These are phyloP conservation scores for Sarotherodon lohbergeri DNA, from an alignment of 2,113 vertebrate genomes.

Conservation along the genomic window DNA sequence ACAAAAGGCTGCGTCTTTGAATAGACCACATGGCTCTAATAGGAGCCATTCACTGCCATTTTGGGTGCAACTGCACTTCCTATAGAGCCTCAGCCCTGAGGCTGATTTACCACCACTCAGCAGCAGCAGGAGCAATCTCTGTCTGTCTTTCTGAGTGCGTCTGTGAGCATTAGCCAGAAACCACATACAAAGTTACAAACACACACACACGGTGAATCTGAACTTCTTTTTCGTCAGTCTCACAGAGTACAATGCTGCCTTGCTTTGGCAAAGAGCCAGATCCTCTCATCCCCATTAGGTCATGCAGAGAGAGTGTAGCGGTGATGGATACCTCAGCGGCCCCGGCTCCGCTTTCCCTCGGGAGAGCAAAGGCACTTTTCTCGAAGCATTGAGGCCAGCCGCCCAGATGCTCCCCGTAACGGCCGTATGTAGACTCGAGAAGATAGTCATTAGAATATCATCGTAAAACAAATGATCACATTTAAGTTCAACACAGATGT, in stretches of 20 bases:
- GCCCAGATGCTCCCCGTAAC: neutral
- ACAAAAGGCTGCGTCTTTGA: constrained; percentile 58
- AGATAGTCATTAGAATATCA: constrained; percentile 1
- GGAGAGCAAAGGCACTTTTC: neutral
- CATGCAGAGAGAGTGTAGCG: constrained; percentile 28
- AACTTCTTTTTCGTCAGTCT: constrained; percentile 17
- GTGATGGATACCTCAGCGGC: constrained; percentile 53
- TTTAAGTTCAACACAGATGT: constrained; percentile 19
- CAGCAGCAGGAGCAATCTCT: constrained; percentile 20
- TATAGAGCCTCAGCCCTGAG: constrained; percentile 17
- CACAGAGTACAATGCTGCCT: constrained; percentile 26
- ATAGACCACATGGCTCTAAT: constrained; percentile 61
- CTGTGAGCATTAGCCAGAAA: neutral
- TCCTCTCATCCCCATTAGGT: constrained; percentile 50
- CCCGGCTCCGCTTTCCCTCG: constrained; percentile 18
- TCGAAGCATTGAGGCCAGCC: neutral
- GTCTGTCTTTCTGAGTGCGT: neutral
- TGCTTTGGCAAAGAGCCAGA: constrained; percentile 44
- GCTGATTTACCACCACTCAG: constrained; percentile 55
- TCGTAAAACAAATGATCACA: neutral
- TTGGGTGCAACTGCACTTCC: constrained; percentile 55
- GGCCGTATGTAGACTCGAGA: neutral
- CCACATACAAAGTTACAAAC: neutral
- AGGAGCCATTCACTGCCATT: constrained; percentile 53
- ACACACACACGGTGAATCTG: neutral